phyloP scores from a whole-genome alignment of 2,888 invertebrate species.

The Diarsia rubi region DNA sequence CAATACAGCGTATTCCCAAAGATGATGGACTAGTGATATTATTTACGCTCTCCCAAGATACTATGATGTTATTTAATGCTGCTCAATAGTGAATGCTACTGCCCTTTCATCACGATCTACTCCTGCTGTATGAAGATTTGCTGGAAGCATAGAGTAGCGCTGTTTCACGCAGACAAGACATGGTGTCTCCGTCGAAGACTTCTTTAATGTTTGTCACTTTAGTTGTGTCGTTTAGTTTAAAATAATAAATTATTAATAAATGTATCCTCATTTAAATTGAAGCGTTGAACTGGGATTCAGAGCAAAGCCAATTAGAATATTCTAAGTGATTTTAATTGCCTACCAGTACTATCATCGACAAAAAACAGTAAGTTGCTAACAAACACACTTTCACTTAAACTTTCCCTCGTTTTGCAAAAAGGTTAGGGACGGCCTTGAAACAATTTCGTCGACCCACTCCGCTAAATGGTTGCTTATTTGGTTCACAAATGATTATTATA shows the following conservation, averaged over 20 bases:
- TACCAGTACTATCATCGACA: not conserved
- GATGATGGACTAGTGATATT: not conserved
- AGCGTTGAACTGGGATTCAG: not conserved
- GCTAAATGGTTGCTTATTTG: constrained; percentile 48
- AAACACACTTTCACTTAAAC: constrained; percentile 20
- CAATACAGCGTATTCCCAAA: not conserved
- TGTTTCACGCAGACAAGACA: too few species aligned
- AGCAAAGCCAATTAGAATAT: not conserved
- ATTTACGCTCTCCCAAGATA: not conserved
- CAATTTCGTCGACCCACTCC: constrained; percentile 36
- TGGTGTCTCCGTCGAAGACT: not conserved
- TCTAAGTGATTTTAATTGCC: not conserved
- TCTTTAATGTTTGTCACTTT: not conserved
- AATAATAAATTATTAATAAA: not conserved
- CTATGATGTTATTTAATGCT: too few species aligned
- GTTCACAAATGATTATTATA: constrained; percentile 52
- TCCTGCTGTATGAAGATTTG: not conserved
- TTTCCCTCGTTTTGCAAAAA: constrained; percentile 27
- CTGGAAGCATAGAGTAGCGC: not conserved
- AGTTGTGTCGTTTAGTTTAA: not conserved
- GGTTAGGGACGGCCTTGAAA: constrained; percentile 30
- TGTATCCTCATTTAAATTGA: not conserved
- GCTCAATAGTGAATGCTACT: too few species aligned
- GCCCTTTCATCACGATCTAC: not conserved
- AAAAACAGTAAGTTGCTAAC: constrained; percentile 19